Evolutionary conservation across 1,140 invertebrate species (phyloP).

Genomic region (Temnothorax curvispinosus): DNA sequence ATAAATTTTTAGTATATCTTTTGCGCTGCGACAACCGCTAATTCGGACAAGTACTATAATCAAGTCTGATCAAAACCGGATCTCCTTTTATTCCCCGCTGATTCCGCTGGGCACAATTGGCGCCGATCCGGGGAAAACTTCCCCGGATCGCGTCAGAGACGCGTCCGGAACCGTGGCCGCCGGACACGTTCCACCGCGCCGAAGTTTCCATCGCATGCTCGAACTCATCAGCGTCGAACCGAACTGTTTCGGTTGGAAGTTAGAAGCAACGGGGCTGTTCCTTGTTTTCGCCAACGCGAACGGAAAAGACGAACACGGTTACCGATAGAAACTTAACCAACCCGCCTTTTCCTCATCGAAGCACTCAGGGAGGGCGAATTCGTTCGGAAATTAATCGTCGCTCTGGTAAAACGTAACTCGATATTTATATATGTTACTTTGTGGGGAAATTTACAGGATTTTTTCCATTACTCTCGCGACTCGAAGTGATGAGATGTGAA

Average conservation of each 20-base stretch:
- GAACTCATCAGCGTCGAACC: slow-evolving; percentile 35
- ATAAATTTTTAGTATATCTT: neutral
- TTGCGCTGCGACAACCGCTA: neutral
- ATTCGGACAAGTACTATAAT: neutral
- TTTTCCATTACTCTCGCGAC: neutral
- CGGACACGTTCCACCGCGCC: slow-evolving; percentile 10
- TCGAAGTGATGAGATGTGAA: neutral
- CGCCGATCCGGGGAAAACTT: neutral
- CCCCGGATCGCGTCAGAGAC: neutral
- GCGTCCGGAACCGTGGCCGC: neutral
- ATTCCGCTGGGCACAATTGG: neutral
- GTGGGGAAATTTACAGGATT: neutral
- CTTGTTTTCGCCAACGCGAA: slow-evolving; percentile 38
- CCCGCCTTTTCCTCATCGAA: neutral
- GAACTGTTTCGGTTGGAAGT: slow-evolving; percentile 49
- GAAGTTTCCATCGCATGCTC: slow-evolving; percentile 28
- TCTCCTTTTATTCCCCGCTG: slow-evolving; percentile 30
- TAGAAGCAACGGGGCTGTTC: slow-evolving; percentile 13
- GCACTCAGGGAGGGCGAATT: neutral
- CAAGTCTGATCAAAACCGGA: slow-evolving; percentile 9
- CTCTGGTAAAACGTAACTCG: neutral
- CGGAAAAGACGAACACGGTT: slow-evolving; percentile 28
- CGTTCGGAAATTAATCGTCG: slow-evolving; percentile 17
- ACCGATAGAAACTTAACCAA: slow-evolving; percentile 1
- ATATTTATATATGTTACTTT: neutral